Percentiles rank a stretch among this genome's conserved stretches.
phyloP scores from a whole-genome alignment of 2,113 vertebrate species.

The Lipotes vexillifer region DNA sequence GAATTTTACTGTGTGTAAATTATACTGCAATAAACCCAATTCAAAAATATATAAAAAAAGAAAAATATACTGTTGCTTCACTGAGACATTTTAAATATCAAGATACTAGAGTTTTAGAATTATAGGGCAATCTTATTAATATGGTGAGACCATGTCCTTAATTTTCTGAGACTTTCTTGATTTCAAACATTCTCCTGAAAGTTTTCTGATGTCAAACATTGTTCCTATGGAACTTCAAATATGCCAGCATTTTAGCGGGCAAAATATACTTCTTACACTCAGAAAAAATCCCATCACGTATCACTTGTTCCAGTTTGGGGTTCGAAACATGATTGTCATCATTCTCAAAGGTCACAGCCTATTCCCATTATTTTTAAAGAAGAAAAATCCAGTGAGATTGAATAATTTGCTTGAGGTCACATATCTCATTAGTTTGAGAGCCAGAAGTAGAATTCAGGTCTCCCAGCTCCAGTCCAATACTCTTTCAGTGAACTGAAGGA shows the following conservation, averaged over 20 bases:
- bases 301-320: background rate
- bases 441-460: background rate
- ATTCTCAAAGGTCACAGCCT: background rate
- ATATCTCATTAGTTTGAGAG: background rate
- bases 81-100: background rate
- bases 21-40: background rate
- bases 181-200: background rate
- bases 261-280: background rate
- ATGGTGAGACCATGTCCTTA: background rate
- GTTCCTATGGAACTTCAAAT: background rate
- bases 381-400: background rate
- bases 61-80: background rate
- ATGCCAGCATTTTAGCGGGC: background rate
- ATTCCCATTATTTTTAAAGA: slow-evolving; percentile 32
- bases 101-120: background rate
- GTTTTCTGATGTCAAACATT: background rate
- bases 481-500: background rate
- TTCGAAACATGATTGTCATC: background rate
- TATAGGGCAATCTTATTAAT: background rate
- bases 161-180: slow-evolving; percentile 12
- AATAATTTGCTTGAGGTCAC: slow-evolving; percentile 16
- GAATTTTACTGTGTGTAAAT: background rate
- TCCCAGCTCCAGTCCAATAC: background rate
- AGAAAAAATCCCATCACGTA: background rate
- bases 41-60: background rate